phyloP scores from a whole-genome alignment of 2,888 invertebrate genomes.

The Choreutis nemorana region DNA sequence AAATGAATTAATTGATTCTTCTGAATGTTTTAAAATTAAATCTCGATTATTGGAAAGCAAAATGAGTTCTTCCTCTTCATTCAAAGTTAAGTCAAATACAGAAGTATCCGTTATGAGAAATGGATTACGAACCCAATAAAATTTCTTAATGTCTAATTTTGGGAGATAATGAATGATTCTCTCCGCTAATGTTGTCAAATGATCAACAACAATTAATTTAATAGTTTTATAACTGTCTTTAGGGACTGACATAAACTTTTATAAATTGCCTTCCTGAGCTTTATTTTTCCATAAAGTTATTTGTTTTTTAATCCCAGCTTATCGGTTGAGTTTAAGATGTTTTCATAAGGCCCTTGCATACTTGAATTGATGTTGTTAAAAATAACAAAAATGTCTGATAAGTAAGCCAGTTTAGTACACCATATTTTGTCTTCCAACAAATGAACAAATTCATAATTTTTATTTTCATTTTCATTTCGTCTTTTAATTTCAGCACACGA shows the following conservation, averaged over 20 bases:
- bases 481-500: slow-evolving; percentile 13
- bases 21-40: slow-evolving; percentile 6
- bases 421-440: slow-evolving; percentile 8
- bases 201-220: slow-evolving; percentile 8
- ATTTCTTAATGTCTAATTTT: slow-evolving; percentile 7
- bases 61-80: slow-evolving; percentile 8
- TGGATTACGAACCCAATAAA: slow-evolving; percentile 7
- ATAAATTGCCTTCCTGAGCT: slow-evolving; percentile 7
- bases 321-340: slow-evolving; percentile 9
- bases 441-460: slow-evolving; percentile 10
- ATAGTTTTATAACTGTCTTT: slow-evolving; percentile 8
- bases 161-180: slow-evolving; percentile 6
- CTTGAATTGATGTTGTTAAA: slow-evolving; percentile 9
- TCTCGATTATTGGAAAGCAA: slow-evolving; percentile 8
- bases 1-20: slow-evolving; percentile 7
- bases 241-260: slow-evolving; percentile 6
- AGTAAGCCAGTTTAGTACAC: slow-evolving; percentile 6
- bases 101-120: too few species aligned
- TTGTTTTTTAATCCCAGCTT: slow-evolving; percentile 8
- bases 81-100: slow-evolving; percentile 7
- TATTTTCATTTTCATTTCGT: slow-evolving; percentile 14
- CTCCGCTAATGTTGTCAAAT: slow-evolving; percentile 6
- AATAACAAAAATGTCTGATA: slow-evolving; percentile 8
- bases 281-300: slow-evolving; percentile 9
- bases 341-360: slow-evolving; percentile 9